Evolutionary conservation across 2,113 vertebrate species (phyloP), one percentile per base, ranked within the genome.

Genomic region (Callopanchax toddi): DNA sequence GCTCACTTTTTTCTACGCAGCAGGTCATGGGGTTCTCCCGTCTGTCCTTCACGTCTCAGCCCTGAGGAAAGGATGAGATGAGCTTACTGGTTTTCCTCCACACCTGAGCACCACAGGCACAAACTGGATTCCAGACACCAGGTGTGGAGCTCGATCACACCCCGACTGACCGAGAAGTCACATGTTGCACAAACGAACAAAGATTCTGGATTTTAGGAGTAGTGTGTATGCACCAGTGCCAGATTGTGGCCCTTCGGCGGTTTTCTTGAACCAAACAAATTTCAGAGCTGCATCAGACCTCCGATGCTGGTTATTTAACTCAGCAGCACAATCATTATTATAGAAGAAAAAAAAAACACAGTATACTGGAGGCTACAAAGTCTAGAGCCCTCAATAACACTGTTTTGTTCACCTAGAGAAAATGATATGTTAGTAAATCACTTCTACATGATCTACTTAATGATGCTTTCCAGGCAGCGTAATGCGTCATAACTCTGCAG

Each of bases 31-130:
- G 80, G 89, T 91, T 90, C 78, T 85, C 63, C 8, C 59, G 52
- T 87, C 82, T 89, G 76, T 83, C 90, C 86, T 86, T 85, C 82
- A 86, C 87, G 84, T 87, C 86, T 91, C 79, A 91, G 83, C 87
- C 87, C 86, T n/a, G 60, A 75, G 88, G 83, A 88, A 61, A 84
- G 78, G 84, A 84, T 87, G 88, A 89, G 78, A 82, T 76, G 79
- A 82, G 86, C 86, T 89, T 89, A 89, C 83, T 74, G 79, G 75
- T 83, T 67, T 80, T 62, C 73, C 78, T 80, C 78, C 84, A 78
- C 87, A 92, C 89, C 89, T 91, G 91, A 82, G 81, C 82, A 89
- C 84, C 83, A 89, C 71, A 18, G 86, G 83, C 77, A 40, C 78
- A 82, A 82, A 71, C 71, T 74, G 63, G 68, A 82, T 76, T 81